A percentile compares a stretch with the other conserved stretches of the same genome.
Evolutionary conservation across 2,797 vertebrate species (phyloP).

Genomic region (Liasis olivaceus): DNA sequence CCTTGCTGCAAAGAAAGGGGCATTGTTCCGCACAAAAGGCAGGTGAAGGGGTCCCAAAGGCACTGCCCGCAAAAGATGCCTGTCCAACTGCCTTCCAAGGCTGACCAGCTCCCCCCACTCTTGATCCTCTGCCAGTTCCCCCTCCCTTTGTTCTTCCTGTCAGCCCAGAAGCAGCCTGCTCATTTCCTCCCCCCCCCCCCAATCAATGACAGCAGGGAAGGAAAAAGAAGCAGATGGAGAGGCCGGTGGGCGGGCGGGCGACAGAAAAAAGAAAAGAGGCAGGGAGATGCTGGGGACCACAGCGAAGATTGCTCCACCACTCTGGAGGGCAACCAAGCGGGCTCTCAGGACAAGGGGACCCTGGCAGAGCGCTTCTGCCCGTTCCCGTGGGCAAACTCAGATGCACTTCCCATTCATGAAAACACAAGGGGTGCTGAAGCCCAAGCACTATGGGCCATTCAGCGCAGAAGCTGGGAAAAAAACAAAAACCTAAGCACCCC

Average conservation of each 20-base stretch:
- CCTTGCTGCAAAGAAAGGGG: not conserved
- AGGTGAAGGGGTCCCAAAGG: not conserved
- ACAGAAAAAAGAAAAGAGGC: not conserved
- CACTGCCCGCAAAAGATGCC: not conserved
- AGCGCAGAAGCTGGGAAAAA: not conserved
- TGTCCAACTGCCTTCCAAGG: not conserved
- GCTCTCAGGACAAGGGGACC: not conserved
- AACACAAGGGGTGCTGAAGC: not conserved
- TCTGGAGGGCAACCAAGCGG: fast-evolving
- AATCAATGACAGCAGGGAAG: conserved; percentile 9
- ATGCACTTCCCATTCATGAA: not conserved
- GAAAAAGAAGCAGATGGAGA: conserved; percentile 14
- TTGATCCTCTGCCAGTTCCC: conserved; percentile 51
- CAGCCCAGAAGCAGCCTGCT: conserved; percentile 9
- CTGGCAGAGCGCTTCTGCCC: too few species aligned
- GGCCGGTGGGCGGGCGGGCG: not conserved
- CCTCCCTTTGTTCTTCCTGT: conserved; percentile 61
- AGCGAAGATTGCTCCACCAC: too few species aligned
- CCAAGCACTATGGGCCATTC: not conserved
- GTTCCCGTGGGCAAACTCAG: fast-evolving
- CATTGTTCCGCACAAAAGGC: not conserved
- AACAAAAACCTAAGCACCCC: not conserved
- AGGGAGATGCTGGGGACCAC: too few species aligned
- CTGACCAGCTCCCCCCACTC: conserved; percentile 47
- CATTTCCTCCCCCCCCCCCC: conserved; percentile 44